Evolutionary conservation across 2,797 vertebrate species (phyloP).

Genomic region (Sparidentex hasta): DNA sequence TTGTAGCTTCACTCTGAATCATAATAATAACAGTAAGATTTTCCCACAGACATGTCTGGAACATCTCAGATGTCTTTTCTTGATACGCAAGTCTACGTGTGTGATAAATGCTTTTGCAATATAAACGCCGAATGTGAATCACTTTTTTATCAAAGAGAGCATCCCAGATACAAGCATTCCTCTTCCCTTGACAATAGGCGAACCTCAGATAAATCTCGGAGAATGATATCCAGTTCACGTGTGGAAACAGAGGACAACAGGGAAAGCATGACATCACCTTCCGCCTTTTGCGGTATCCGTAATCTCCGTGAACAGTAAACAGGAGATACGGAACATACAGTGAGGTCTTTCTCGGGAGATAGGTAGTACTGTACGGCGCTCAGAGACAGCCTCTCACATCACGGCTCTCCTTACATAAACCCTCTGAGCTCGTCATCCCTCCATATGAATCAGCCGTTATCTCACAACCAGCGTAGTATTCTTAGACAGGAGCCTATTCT

Average conservation of each 20-base stretch:
- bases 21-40: not conserved
- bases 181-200: conserved; percentile 15
- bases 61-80: conserved; percentile 19
- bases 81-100: conserved; percentile 20
- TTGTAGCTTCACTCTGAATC: conserved; percentile 14
- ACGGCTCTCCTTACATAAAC: conserved; percentile 61
- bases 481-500: conserved; percentile 73
- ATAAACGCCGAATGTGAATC: conserved; percentile 15
- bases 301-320: conserved; percentile 53
- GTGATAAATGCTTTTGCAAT: conserved; percentile 14
- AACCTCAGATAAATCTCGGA: conserved; percentile 40
- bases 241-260: conserved; percentile 24
- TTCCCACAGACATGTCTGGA: not conserved
- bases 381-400: conserved; percentile 44
- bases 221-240: conserved; percentile 48
- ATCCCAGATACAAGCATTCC: conserved; percentile 15
- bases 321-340: conserved; percentile 51
- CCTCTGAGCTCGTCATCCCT: conserved; percentile 55
- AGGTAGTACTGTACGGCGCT: conserved; percentile 42
- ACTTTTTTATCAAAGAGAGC: conserved; percentile 33
- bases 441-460: conserved; percentile 73
- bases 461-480: conserved; percentile 42
- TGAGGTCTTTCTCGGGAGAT: conserved; percentile 35
- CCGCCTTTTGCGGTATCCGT: conserved; percentile 42
- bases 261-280: conserved; percentile 65